Percentiles rank a stretch among this genome's conserved stretches.
These are phyloP conservation scores for Proctacanthus coquilletti DNA, from an alignment of 1,140 invertebrate species.

Conservation along the genomic window DNA sequence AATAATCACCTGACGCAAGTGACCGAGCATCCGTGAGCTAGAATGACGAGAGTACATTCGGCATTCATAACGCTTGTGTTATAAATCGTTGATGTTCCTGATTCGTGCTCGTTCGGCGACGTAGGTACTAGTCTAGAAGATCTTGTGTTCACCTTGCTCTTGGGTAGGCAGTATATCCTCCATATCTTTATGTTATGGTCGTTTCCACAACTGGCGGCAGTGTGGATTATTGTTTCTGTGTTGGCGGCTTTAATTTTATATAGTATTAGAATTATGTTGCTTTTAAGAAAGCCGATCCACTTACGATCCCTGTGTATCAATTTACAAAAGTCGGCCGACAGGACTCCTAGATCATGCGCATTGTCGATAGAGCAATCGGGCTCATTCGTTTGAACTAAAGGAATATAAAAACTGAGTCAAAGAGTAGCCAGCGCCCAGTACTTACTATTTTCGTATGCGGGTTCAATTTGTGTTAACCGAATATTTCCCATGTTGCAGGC, in stretches of 20 bases:
- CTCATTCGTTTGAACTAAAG: conserved; percentile 1
- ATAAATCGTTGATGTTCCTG: conserved; percentile 3
- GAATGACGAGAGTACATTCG: conserved; percentile 15
- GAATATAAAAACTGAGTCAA: conserved; percentile 1
- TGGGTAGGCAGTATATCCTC: conserved; percentile 21
- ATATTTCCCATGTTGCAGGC: conserved; percentile 50
- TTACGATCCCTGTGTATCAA: conserved; percentile 21
- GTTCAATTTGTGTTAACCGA: conserved; percentile 28
- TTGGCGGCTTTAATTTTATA: conserved; percentile 4
- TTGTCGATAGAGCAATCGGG: conserved; percentile 33
- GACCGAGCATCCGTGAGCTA: conserved; percentile 36
- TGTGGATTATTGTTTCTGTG: conserved; percentile 30
- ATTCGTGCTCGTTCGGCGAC: conserved; percentile 1
- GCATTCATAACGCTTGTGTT: conserved; percentile 6
- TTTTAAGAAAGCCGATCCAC: conserved; percentile 4
- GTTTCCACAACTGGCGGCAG: conserved; percentile 51
- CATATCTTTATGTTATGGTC: conserved; percentile 60
- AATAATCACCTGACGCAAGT: conserved; percentile 33
- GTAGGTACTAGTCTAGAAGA: conserved; percentile 4
- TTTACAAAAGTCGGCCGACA: conserved; percentile 45
- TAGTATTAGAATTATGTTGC: not conserved
- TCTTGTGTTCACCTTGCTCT: conserved; percentile 13
- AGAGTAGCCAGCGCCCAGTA: too few relatives aligned
- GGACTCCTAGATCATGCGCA: conserved; percentile 60
- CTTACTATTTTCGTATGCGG: not conserved